Evolutionary conservation across 2,888 invertebrate species (phyloP).

Genomic region (Gymnosoma rotundatum): DNA sequence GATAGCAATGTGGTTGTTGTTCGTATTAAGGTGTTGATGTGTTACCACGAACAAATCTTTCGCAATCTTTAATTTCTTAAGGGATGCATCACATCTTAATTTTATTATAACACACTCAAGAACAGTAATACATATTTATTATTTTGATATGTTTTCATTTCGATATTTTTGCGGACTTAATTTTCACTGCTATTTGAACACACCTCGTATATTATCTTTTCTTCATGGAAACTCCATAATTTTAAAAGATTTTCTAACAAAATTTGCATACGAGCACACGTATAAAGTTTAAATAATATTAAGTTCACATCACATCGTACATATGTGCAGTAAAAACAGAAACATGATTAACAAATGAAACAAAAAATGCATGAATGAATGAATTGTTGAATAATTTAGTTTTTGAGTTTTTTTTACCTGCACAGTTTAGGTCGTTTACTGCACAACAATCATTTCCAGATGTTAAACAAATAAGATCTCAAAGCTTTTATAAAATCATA

Average conservation of each 20-base stretch:
- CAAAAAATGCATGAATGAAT: slow-evolving; percentile 45
- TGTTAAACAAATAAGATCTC: slow-evolving; percentile 68
- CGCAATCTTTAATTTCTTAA: too few relatives aligned
- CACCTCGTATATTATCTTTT: too few relatives aligned
- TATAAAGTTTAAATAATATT: slow-evolving; percentile 38
- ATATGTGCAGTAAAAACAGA: slow-evolving; percentile 37
- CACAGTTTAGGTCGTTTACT: slow-evolving; percentile 3
- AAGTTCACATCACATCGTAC: slow-evolving; percentile 47
- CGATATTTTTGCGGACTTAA: too few relatives aligned
- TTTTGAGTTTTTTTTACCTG: slow-evolving; percentile 43
- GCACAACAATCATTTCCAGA: slow-evolving; percentile 60
- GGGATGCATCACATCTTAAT: too few relatives aligned
- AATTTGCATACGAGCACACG: slow-evolving; percentile 31
- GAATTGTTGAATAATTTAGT: slow-evolving; percentile 57
- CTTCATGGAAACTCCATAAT: slow-evolving; percentile 4
- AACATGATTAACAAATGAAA: slow-evolving; percentile 42
- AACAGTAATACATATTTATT: too few relatives aligned
- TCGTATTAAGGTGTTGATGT: too few relatives aligned
- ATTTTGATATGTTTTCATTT: too few relatives aligned
- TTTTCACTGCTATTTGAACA: too few relatives aligned
- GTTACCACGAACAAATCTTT: too few relatives aligned
- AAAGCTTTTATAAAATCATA: slow-evolving; percentile 27
- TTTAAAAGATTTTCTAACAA: slow-evolving; percentile 39
- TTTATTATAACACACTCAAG: too few relatives aligned
- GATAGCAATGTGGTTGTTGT: too few relatives aligned